These are phyloP conservation scores for Dipodomys spectabilis DNA, from an alignment of 2,113 vertebrate species.

Conservation along the genomic window DNA sequence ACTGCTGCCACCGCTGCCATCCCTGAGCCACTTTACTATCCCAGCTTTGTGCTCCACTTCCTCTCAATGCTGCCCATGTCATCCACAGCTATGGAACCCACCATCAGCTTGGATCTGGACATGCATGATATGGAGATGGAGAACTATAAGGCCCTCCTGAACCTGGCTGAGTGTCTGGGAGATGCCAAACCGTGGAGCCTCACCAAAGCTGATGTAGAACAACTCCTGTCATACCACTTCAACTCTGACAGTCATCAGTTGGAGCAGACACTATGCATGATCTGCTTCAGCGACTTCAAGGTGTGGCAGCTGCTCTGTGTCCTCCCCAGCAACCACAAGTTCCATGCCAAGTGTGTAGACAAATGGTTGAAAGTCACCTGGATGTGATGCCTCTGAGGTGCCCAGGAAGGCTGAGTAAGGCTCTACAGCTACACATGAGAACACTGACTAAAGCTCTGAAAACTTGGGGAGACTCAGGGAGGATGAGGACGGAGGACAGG, in stretches of 20 bases:
- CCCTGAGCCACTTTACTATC: conserved; percentile 91
- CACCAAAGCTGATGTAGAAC: conserved; percentile 98
- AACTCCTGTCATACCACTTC: conserved; percentile 98
- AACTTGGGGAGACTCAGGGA: conserved; percentile 79
- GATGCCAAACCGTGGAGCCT: conserved; percentile 98
- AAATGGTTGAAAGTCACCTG: conserved; percentile 97
- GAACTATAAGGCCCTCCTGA: conserved; percentile 98
- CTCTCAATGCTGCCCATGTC: conserved; percentile 99
- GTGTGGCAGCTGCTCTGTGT: conserved; percentile 98
- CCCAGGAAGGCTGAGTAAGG: conserved; percentile 97
- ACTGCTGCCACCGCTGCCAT: conserved; percentile 90
- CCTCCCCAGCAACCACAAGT: conserved; percentile 99
- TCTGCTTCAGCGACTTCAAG: conserved; percentile 99
- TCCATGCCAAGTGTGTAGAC: conserved; percentile 99
- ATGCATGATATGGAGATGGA: conserved; percentile 99
- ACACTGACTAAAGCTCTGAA: conserved; percentile 81
- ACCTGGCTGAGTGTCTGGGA: conserved; percentile 96
- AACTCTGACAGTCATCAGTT: conserved; percentile 97
- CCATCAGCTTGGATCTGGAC: conserved; percentile 97
- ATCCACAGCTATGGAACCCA: conserved; percentile 95
- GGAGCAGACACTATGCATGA: conserved; percentile 98
- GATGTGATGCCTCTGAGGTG: conserved; percentile 94
- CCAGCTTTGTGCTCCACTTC: conserved; percentile 98
- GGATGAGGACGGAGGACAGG: conserved; percentile 61
- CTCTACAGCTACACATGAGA: conserved; percentile 65